A percentile compares a stretch with the other conserved stretches of the same genome.
Evolutionary conservation across 2,113 vertebrate genomes (phyloP).

Genomic region (Dromas ardeola): DNA sequence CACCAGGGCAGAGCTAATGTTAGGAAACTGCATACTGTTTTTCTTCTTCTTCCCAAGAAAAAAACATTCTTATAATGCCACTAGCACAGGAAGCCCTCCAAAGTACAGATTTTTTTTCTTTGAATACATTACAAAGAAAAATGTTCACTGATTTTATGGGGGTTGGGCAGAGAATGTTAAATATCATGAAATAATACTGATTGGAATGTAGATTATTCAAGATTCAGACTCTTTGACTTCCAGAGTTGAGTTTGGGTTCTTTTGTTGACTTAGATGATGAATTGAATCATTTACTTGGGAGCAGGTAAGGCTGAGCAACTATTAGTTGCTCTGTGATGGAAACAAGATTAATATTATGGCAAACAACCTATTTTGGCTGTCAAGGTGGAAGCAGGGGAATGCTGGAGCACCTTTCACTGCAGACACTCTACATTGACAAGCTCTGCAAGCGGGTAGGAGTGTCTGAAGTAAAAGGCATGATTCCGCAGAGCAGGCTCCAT

Average conservation of each 20-base stretch:
- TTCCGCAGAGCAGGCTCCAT: neutral
- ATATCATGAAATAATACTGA: neutral
- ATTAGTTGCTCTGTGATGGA: neutral
- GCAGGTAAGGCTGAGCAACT: neutral
- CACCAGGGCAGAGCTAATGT: neutral
- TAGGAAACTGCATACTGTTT: neutral
- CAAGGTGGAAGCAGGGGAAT: neutral
- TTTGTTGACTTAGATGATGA: neutral
- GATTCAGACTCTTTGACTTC: neutral
- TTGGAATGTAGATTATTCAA: neutral
- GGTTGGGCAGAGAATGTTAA: neutral
- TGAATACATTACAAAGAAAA: neutral
- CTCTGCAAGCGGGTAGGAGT: neutral
- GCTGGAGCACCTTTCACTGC: neutral
- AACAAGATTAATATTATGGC: conserved; percentile 1
- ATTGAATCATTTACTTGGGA: neutral
- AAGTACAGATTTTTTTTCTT: neutral
- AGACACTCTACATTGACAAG: neutral
- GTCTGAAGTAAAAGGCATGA: neutral
- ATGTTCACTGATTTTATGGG: neutral
- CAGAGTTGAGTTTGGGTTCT: neutral
- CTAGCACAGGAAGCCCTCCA: neutral
- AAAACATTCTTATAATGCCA: neutral
- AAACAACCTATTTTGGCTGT: neutral
- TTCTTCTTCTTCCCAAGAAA: neutral